A percentile compares a stretch with the other conserved stretches of the same genome.
phyloP scores from a whole-genome alignment of 2,888 invertebrate species.

The Drosophila putrida region DNA sequence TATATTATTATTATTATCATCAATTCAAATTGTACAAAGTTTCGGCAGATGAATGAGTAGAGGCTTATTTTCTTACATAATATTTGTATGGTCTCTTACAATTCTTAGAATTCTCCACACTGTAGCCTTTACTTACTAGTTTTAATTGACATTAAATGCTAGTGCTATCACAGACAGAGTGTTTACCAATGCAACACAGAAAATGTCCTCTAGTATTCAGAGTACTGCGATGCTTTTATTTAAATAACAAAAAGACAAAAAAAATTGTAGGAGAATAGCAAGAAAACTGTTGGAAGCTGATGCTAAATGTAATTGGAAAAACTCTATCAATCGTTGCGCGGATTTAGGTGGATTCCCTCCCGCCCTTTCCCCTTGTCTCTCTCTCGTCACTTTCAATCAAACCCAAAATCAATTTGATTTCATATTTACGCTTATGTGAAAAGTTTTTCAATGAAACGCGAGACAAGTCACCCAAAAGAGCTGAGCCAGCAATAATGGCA shows the following conservation, averaged over 20 bases:
- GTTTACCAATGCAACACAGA: neutral
- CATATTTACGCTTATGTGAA: slow-evolving; percentile 75
- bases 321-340: slow-evolving; percentile 32
- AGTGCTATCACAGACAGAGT: slow-evolving; percentile 15
- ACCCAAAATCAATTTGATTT: slow-evolving; percentile 75
- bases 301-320: slow-evolving; percentile 54
- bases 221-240: slow-evolving; percentile 13
- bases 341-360: slow-evolving; percentile 27
- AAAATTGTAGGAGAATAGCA: neutral
- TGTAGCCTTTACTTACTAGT: slow-evolving; percentile 8
- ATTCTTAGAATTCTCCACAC: too few species aligned
- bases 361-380: neutral
- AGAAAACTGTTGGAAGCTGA: slow-evolving; percentile 19
- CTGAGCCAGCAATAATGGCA: slow-evolving; percentile 31
- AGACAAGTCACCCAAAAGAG: slow-evolving; percentile 28
- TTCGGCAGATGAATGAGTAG: too few species aligned
- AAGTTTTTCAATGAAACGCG: slow-evolving; percentile 74
- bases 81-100: too few species aligned
- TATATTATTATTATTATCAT: too few species aligned
- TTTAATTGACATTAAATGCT: slow-evolving; percentile 53
- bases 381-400: slow-evolving; percentile 14
- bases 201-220: slow-evolving; percentile 4
- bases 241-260: slow-evolving; percentile 19
- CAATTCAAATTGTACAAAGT: too few species aligned
- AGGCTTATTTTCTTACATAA: too few species aligned